phyloP scores from a whole-genome alignment of 2,888 invertebrate species.

The Drosophila cracens region DNA sequence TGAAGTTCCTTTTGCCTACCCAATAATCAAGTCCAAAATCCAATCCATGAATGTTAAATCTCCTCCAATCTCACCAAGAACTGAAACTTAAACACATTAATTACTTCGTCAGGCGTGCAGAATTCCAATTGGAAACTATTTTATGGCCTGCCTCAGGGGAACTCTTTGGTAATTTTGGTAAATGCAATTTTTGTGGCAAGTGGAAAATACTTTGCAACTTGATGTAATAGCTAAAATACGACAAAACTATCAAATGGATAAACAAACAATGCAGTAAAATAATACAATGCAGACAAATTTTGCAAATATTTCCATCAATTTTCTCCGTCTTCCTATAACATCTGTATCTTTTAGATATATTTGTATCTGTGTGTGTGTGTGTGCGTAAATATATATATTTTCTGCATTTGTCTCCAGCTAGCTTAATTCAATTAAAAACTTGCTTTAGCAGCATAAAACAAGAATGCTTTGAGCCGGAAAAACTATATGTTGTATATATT shows the following conservation, averaged over 20 bases:
- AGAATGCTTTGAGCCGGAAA: conserved; percentile 42
- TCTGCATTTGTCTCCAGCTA: conserved; percentile 37
- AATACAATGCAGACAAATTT: conserved; percentile 44
- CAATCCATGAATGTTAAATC: neutral
- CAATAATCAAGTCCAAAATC: neutral
- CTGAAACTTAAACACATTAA: neutral
- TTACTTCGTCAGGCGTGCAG: neutral
- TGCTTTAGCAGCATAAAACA: conserved; percentile 57
- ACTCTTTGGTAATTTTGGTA: neutral
- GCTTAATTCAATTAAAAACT: conserved; percentile 60
- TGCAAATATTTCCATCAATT: conserved; percentile 52
- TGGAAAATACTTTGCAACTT: neutral
- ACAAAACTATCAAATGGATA: neutral
- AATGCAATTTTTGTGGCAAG: neutral
- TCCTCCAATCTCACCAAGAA: neutral
- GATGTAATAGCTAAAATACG: conserved; percentile 1
- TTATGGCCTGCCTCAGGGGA: neutral
- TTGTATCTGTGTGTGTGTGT: neutral
- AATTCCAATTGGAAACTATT: neutral
- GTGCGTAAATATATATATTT: neutral
- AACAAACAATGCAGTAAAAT: conserved; percentile 25
- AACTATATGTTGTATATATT: conserved; percentile 36
- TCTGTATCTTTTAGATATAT: neutral
- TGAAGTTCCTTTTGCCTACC: neutral
- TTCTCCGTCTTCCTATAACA: conserved; percentile 7